Conservation (phyloP, 2,888 invertebrate genomes). For the Drosophila dives region DNA sequence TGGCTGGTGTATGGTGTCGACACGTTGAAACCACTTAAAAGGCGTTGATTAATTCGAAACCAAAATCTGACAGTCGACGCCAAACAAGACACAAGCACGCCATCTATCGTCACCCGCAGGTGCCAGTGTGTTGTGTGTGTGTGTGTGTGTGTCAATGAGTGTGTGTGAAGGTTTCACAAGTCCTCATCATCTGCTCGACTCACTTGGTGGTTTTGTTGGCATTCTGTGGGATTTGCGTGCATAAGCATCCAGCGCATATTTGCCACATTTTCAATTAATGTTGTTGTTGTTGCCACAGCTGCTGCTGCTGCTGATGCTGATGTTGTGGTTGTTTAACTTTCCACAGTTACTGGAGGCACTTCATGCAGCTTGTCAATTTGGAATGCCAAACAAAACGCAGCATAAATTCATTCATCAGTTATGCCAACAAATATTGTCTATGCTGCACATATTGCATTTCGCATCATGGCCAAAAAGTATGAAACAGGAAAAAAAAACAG, state of each 20-base stretch:
- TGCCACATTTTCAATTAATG: constrained; percentile 68
- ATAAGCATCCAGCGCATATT: constrained; percentile 52
- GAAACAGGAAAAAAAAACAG: neutral
- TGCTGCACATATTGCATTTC: neutral
- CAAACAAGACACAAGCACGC: constrained; percentile 60
- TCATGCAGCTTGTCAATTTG: constrained; percentile 35
- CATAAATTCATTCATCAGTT: constrained; percentile 35
- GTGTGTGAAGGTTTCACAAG: constrained; percentile 42
- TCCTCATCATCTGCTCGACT: constrained; percentile 45
- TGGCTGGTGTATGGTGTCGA: constrained; percentile 37
- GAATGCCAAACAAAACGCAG: constrained; percentile 29
- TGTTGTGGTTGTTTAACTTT: constrained; percentile 13
- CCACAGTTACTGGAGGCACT: constrained; percentile 10
- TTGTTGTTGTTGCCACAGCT: constrained; percentile 21
- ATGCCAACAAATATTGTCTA: constrained; percentile 5
- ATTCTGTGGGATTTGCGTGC: constrained; percentile 36
- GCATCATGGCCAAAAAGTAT: neutral
- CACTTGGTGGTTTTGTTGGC: constrained; percentile 60
- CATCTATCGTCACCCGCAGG: constrained; percentile 55
- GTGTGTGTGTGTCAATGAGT: constrained; percentile 13
- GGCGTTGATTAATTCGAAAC: constrained; percentile 76
- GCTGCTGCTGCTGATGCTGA: neutral
- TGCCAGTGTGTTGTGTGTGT: constrained; percentile 21
- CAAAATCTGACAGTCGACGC: constrained; percentile 73
- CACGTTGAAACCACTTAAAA: constrained; percentile 72